phyloP scores from a whole-genome alignment of 2,797 vertebrate species.

The Sorex maritimensis region DNA sequence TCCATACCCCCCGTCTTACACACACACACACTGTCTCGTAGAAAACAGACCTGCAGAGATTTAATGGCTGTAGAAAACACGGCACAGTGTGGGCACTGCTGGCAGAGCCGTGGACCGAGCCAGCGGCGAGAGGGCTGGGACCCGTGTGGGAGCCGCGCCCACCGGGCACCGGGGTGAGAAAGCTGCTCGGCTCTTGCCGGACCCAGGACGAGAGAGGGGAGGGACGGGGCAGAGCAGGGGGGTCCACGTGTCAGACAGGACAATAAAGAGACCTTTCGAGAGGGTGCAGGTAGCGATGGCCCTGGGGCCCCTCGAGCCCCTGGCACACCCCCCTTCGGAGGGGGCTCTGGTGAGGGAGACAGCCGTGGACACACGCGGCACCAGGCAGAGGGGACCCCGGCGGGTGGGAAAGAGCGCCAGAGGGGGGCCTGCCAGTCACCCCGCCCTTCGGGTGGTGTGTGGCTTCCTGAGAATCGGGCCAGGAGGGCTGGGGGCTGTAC shows the following conservation, averaged over 20 bases:
- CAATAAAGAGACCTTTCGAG: too few relatives aligned
- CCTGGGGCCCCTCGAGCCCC: too few relatives aligned
- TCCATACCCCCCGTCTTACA: not conserved
- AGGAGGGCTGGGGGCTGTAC: not conserved
- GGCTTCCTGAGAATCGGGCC: slow-evolving; percentile 65
- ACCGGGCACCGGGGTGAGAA: not conserved
- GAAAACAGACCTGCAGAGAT: slow-evolving; percentile 73
- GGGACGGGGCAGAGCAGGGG: too few relatives aligned
- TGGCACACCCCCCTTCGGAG: too few relatives aligned
- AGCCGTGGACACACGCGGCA: too few relatives aligned
- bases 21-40: slow-evolving; percentile 45
- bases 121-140: too few relatives aligned
- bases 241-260: too few relatives aligned
- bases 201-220: too few relatives aligned
- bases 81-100: slow-evolving; percentile 30
- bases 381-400: not conserved
- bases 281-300: too few relatives aligned
- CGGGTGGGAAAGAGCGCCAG: not conserved
- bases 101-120: not conserved
- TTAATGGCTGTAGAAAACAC: slow-evolving; percentile 76
- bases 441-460: not conserved
- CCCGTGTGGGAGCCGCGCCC: too few relatives aligned
- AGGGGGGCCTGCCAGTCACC: slow-evolving; percentile 32
- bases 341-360: too few relatives aligned
- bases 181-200: too few relatives aligned